phyloP scores from a whole-genome alignment of 2,797 vertebrate species.

The Chelmon rostratus region DNA sequence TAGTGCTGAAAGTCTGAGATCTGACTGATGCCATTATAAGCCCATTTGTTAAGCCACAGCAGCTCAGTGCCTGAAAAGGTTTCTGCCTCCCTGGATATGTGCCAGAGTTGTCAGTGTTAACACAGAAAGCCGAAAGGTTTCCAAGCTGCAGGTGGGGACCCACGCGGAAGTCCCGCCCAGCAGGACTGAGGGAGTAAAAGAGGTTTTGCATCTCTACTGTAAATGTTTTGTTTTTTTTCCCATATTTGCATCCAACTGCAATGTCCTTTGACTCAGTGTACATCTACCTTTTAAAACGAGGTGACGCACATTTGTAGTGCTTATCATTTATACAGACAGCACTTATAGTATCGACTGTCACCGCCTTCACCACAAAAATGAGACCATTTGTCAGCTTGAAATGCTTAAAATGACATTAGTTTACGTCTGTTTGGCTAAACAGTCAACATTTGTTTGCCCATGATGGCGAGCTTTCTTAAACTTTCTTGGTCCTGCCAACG shows the following conservation, averaged over 20 bases:
- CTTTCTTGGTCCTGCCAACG: too few relatives aligned
- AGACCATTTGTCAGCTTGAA: not conserved
- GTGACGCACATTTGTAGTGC: not conserved
- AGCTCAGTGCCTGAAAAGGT: conserved; percentile 59
- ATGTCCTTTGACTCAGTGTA: not conserved
- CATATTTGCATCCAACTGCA: not conserved
- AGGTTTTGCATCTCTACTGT: conserved; percentile 6
- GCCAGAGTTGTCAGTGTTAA: conserved; percentile 53
- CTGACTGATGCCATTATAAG: conserved; percentile 54
- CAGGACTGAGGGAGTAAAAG: conserved; percentile 16
- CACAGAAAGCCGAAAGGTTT: conserved; percentile 39
- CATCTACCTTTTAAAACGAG: not conserved
- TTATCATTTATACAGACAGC: too few relatives aligned
- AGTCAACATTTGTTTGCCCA: not conserved
- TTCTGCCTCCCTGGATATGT: conserved; percentile 56
- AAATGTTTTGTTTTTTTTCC: not conserved
- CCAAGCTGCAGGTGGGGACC: conserved; percentile 20
- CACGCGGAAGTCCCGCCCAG: not conserved
- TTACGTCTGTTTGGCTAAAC: not conserved
- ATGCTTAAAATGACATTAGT: not conserved
- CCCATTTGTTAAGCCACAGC: conserved; percentile 60
- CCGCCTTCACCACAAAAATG: not conserved
- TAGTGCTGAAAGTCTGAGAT: conserved; percentile 47
- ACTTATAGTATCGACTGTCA: not conserved
- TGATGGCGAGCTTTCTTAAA: not conserved